Conservation (phyloP, 2,888 invertebrate genomes). For the Alsophila aescularia region DNA sequence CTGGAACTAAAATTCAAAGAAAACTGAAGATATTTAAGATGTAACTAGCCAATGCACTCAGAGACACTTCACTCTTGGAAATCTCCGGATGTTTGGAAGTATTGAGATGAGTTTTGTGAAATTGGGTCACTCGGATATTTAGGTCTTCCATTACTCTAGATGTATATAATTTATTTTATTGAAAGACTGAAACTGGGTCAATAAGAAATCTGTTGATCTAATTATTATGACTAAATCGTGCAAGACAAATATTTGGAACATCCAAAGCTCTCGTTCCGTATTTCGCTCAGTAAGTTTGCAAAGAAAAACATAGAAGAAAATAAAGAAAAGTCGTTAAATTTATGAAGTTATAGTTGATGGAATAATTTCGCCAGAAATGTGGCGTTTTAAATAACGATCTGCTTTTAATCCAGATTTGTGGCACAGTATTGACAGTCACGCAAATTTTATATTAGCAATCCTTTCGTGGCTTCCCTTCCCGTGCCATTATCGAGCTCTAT, state of each 20-base stretch:
- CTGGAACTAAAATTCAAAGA: background rate
- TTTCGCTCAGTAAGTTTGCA: background rate
- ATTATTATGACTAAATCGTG: slow-evolving; percentile 4
- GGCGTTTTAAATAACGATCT: slow-evolving; percentile 10
- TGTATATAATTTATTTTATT: slow-evolving; percentile 14
- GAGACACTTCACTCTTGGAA: background rate
- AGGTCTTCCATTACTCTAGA: slow-evolving; percentile 27
- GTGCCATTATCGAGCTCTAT: slow-evolving; percentile 21
- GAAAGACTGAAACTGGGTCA: slow-evolving; percentile 12
- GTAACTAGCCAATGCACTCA: background rate
- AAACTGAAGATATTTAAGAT: background rate
- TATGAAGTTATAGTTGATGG: slow-evolving; percentile 7
- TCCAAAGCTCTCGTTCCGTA: background rate
- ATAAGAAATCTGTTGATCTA: background rate
- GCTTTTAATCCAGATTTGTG: slow-evolving; percentile 26
- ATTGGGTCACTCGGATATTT: slow-evolving; percentile 36
- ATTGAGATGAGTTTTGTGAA: slow-evolving; percentile 28
- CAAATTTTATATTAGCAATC: slow-evolving; percentile 29
- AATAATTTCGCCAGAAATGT: slow-evolving; percentile 9
- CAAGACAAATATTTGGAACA: background rate
- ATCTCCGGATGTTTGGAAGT: slow-evolving; percentile 15
- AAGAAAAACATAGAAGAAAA: background rate
- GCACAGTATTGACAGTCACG: slow-evolving; percentile 31
- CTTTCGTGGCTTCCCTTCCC: slow-evolving; percentile 18
- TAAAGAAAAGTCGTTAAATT: background rate